Base-by-base conservation (phyloP, 2,888 invertebrate species). In the Dascillus cervinus region DNA sequence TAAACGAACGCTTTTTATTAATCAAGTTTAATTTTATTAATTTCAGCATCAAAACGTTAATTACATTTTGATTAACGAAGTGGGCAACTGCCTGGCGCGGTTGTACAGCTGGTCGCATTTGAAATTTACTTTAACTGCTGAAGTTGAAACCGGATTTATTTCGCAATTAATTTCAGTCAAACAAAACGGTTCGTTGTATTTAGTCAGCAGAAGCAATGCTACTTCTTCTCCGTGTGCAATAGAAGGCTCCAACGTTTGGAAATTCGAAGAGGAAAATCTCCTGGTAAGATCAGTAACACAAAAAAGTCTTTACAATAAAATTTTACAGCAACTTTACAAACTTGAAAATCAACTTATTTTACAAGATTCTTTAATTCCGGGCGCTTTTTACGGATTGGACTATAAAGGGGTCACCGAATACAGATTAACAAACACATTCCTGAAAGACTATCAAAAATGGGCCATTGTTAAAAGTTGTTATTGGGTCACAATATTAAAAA, bases 111-210 rank as follows among this genome's bases (percentile, higher is more conserved):
- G 70, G 64, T 55, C 56, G 11, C 44, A 52, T 2, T 34, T 41
- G 0, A 21, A 35, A 1, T 46, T 49, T 11, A 34, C 41, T 1
- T 68, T 65, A 25, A 39, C 62, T 1, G 49, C 43, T 4, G 38
- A 54, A 20, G 51, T 67, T 6, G 47, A 64, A 34, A 69, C 70
- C 13, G 77, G 75, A 2, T 48, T 50, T 8, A 52, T 75, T 2
- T 56, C 62, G 13, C 62, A 69, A 47, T 66, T 68, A 49, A 49
- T 66, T 3, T 50, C 62, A 1, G 57, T 71, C 1, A 42, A 41
- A 11, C 49, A 55, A 28, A 44, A 55, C 1, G 40, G 53, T 3
- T 39, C 52, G 1, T 41, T 66, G 22, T 70, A 62, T 38, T 52
- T 70, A 8, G 51, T 68, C 3, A 58, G 61, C 2, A 49, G 56